A percentile compares a stretch with the other conserved stretches of the same genome.
Conservation (phyloP, 2,113 vertebrate genomes). For the Caranx ignobilis region DNA sequence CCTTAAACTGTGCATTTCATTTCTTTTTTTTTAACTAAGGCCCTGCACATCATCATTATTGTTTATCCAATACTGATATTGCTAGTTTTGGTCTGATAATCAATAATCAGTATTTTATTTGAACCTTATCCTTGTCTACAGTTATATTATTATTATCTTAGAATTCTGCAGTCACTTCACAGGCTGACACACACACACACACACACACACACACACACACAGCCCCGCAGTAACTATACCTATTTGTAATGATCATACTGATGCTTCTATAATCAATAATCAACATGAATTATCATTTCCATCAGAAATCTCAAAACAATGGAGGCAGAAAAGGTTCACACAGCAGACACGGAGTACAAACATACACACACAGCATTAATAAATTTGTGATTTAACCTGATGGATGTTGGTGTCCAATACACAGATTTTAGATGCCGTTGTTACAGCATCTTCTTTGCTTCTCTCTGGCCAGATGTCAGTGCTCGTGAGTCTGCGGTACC, state of each 20-base stretch:
- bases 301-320: neutral
- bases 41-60: neutral
- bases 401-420: neutral
- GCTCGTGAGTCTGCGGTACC: conserved; percentile 86
- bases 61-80: no score
- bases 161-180: no score
- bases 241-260: neutral
- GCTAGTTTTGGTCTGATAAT: no score
- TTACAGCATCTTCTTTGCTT: conserved; percentile 14
- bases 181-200: no score
- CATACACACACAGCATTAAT: neutral
- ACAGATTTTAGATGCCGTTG: conserved; percentile 2
- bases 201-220: no score
- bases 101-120: neutral
- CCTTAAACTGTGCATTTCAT: neutral
- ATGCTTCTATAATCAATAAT: neutral
- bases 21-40: neutral
- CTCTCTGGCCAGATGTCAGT: conserved; percentile 79
- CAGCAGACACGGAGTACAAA: neutral
- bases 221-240: neutral
- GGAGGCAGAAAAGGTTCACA: neutral
- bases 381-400: neutral
- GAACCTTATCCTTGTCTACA: neutral
- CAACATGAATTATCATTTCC: neutral
- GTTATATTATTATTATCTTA: no score